Percentiles rank a stretch among this genome's conserved stretches.
Evolutionary conservation across 2,888 invertebrate species (phyloP).

Genomic region (Cancer borealis): DNA sequence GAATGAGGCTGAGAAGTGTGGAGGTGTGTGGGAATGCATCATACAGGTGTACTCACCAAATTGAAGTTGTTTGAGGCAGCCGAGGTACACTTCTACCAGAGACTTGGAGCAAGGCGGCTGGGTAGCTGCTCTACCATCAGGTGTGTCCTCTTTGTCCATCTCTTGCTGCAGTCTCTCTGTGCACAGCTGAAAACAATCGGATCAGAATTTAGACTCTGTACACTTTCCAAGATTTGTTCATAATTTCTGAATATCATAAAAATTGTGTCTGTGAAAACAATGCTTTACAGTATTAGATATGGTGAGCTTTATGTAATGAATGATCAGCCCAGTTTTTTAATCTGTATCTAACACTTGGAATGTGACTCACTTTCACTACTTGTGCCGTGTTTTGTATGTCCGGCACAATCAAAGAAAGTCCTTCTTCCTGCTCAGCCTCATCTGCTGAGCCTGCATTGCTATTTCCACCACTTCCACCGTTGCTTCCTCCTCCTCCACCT

Average conservation of each 20-base stretch:
- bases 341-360: neutral
- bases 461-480: slow-evolving; percentile 53
- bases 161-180: slow-evolving; percentile 78
- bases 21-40: neutral
- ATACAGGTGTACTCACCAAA: slow-evolving; percentile 85
- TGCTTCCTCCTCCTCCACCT: slow-evolving; percentile 44
- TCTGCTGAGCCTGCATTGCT: slow-evolving; percentile 80
- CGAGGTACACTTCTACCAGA: slow-evolving; percentile 88
- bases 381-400: slow-evolving; percentile 88
- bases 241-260: too few species aligned
- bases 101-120: slow-evolving; percentile 82
- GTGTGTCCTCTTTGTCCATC: slow-evolving; percentile 62
- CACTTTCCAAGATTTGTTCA: neutral
- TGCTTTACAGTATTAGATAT: neutral
- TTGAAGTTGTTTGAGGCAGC: slow-evolving; percentile 92
- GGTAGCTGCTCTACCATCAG: slow-evolving; percentile 58
- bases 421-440: slow-evolving; percentile 92
- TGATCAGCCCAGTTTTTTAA: neutral
- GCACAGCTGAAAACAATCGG: slow-evolving; percentile 48
- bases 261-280: too few species aligned
- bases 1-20: neutral
- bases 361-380: slow-evolving; percentile 80
- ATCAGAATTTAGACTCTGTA: neutral
- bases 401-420: slow-evolving; percentile 91
- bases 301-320: neutral